These are phyloP conservation scores for Drosophila azteca DNA, from an alignment of 1,140 invertebrate genomes.

Conservation along the genomic window DNA sequence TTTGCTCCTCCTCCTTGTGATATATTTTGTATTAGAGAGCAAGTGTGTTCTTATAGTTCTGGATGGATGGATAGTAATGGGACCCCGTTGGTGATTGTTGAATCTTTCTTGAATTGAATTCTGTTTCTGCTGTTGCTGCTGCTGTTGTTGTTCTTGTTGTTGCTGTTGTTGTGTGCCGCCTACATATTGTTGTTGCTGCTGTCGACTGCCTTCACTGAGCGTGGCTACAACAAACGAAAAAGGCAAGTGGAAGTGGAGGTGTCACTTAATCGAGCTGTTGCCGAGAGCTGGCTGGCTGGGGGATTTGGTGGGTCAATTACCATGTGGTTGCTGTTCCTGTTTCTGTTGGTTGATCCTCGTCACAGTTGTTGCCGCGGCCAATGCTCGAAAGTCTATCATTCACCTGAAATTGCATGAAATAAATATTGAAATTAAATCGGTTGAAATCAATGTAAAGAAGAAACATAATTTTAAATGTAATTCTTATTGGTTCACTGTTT, in stretches of 20 bases:
- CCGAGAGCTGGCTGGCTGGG: slow-evolving; percentile 20
- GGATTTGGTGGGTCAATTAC: slow-evolving; percentile 53
- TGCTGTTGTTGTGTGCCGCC: slow-evolving; percentile 46
- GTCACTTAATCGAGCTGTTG: slow-evolving; percentile 45
- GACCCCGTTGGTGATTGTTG: slow-evolving; percentile 26
- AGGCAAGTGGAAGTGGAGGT: slow-evolving; percentile 67
- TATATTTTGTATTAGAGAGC: slow-evolving; percentile 14
- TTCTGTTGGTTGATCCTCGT: not conserved
- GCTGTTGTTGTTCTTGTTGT: slow-evolving; percentile 36
- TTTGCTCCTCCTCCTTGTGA: slow-evolving; percentile 26
- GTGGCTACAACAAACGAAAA: slow-evolving; percentile 75
- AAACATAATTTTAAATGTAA: not conserved
- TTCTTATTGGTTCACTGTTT: no score
- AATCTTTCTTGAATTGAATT: slow-evolving; percentile 42
- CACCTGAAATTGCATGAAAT: slow-evolving; percentile 21
- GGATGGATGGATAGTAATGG: slow-evolving; percentile 9
- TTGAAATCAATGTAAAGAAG: not conserved
- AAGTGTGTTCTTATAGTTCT: slow-evolving; percentile 15
- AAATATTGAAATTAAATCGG: slow-evolving; percentile 14
- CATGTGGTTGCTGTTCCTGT: slow-evolving; percentile 37
- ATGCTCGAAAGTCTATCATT: not conserved
- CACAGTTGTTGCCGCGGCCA: slow-evolving; percentile 4
- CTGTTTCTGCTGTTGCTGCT: slow-evolving; percentile 16
- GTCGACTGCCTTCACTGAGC: slow-evolving; percentile 73
- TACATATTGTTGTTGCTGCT: slow-evolving; percentile 76